A percentile compares a stretch with the other conserved stretches of the same genome.
phyloP scores from a whole-genome alignment of 2,888 invertebrate genomes.

The Drosophila buzzatii region DNA sequence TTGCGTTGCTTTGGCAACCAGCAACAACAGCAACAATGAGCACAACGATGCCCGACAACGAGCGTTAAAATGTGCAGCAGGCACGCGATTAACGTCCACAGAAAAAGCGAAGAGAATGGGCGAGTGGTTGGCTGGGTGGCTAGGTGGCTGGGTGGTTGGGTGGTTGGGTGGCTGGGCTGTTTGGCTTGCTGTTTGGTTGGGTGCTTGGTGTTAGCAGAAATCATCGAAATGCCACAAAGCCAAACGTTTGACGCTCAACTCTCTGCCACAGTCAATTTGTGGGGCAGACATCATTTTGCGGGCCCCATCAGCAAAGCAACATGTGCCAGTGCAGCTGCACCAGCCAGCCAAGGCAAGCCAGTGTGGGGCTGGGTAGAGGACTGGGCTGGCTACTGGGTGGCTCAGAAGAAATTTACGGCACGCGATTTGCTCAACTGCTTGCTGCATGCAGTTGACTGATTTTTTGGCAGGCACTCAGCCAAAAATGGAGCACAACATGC shows the following conservation, averaged over 20 bases:
- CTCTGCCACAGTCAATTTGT: slow-evolving; percentile 49
- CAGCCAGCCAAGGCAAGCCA: slow-evolving; percentile 25
- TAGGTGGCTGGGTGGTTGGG: not conserved
- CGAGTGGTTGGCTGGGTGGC: not conserved
- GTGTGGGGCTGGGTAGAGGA: not conserved
- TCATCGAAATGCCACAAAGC: slow-evolving; percentile 74
- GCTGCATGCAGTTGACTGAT: slow-evolving; percentile 66
- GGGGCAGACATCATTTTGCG: slow-evolving; percentile 34
- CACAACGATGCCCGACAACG: slow-evolving; percentile 37
- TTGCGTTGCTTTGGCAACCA: slow-evolving; percentile 71
- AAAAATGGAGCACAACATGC: slow-evolving; percentile 69
- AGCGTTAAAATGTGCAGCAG: slow-evolving; percentile 77
- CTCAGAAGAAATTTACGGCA: slow-evolving; percentile 41
- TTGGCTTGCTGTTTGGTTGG: not conserved
- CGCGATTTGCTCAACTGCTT: slow-evolving; percentile 64
- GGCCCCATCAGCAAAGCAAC: slow-evolving; percentile 36
- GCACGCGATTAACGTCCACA: slow-evolving; percentile 68
- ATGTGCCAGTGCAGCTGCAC: slow-evolving; percentile 65
- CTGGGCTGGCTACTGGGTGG: not conserved
- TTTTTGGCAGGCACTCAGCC: slow-evolving; percentile 54
- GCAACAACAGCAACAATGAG: slow-evolving; percentile 10
- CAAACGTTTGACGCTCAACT: slow-evolving; percentile 41
- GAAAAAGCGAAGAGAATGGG: slow-evolving; percentile 30
- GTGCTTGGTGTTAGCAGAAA: slow-evolving; percentile 52
- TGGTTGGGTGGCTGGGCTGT: not conserved